Percentiles rank a stretch among this genome's conserved stretches.
These are phyloP conservation scores for Porites rus DNA, from an alignment of 92 coral and sea anemone genomes.

Conservation along the genomic window DNA sequence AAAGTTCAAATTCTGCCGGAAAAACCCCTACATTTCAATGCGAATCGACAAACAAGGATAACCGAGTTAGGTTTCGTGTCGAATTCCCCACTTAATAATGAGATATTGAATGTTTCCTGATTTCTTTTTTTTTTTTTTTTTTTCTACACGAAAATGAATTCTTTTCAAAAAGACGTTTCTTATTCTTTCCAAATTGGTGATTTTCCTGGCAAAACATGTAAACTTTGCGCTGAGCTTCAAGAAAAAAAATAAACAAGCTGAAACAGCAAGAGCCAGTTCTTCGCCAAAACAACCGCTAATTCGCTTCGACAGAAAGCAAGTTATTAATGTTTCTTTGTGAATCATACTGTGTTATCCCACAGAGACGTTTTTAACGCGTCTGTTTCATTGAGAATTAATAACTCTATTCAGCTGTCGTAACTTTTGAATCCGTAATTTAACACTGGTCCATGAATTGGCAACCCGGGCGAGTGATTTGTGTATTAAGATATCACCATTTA, in stretches of 20 bases:
- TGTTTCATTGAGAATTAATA: conserved; percentile 47
- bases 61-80: conserved; percentile 55
- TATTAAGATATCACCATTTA: conserved; percentile 27
- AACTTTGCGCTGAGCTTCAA: neutral
- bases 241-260: neutral
- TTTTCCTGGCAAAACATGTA: neutral
- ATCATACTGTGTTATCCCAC: conserved; percentile 47
- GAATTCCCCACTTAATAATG: conserved; percentile 14
- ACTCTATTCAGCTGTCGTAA: conserved; percentile 47
- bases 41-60: conserved; percentile 31
- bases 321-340: conserved; percentile 36
- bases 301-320: conserved; percentile 23
- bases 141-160: neutral
- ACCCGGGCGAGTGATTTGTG: conserved; percentile 23
- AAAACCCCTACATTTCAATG: conserved; percentile 41
- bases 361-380: conserved; percentile 41
- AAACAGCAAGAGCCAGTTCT: neutral
- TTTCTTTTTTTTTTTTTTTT: neutral
- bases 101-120: conserved; percentile 6
- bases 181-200: neutral
- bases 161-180: neutral
- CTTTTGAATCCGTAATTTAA: conserved; percentile 33
- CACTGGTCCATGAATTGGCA: neutral
- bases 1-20: conserved; percentile 18
- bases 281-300: conserved; percentile 33